These are phyloP conservation scores for Furcula furcula DNA, from an alignment of 2,888 invertebrate species.

Conservation along the genomic window DNA sequence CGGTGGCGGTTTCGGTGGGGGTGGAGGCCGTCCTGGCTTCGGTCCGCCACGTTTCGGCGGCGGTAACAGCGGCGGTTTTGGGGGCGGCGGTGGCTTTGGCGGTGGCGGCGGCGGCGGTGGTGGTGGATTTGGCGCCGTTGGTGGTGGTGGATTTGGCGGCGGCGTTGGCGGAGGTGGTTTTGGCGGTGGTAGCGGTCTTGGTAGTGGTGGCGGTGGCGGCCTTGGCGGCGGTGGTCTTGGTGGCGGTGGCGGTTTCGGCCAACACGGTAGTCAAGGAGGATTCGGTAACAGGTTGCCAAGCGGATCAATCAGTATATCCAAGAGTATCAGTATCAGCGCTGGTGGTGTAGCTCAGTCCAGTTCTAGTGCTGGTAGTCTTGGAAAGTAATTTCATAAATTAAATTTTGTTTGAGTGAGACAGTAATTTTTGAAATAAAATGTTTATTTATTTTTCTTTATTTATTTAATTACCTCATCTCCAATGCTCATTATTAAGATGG, in stretches of 20 bases:
- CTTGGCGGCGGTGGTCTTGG: not conserved
- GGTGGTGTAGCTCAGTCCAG: constrained; percentile 28
- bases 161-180: constrained; percentile 11
- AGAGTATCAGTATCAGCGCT: constrained; percentile 42
- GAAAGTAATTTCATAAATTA: constrained; percentile 9
- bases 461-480: too few relatives aligned
- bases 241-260: constrained; percentile 11
- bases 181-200: constrained; percentile 4
- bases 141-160: not conserved
- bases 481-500: too few relatives aligned
- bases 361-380: constrained; percentile 10
- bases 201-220: not conserved
- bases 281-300: constrained; percentile 22
- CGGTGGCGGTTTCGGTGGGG: constrained; percentile 15
- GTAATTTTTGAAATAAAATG: too few relatives aligned
- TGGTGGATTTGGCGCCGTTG: not conserved
- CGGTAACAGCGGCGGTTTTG: not conserved
- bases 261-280: constrained; percentile 14
- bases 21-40: not conserved
- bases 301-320: constrained; percentile 41
- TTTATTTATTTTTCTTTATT: too few relatives aligned
- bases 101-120: constrained; percentile 6
- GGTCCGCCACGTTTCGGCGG: not conserved
- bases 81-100: constrained; percentile 8
- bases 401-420: too few relatives aligned